Percentiles rank a stretch among this genome's conserved stretches.
phyloP scores from a whole-genome alignment of 2,113 vertebrate genomes.

The Bubalus kerabau region DNA sequence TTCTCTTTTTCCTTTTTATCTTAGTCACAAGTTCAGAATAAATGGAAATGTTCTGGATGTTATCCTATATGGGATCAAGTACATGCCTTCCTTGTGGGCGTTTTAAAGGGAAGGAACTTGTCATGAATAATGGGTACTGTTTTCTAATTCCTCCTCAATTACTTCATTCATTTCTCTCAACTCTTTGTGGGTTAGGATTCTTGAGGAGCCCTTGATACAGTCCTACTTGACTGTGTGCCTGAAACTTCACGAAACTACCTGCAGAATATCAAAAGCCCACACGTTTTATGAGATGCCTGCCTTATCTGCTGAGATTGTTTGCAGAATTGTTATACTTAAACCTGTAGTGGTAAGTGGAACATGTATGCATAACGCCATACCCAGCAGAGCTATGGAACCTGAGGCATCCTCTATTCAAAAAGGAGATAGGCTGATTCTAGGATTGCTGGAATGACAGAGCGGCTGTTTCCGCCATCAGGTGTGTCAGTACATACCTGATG shows the following conservation, averaged over 20 bases:
- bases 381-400: accelerated
- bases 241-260: conserved; percentile 67
- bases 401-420: too few species aligned
- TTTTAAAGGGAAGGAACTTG: not conserved
- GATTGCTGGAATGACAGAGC: accelerated
- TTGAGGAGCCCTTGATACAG: not conserved
- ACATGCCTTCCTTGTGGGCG: accelerated
- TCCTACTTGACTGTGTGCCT: conserved; percentile 54
- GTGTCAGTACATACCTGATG: accelerated
- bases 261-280: accelerated
- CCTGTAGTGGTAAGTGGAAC: conserved; percentile 65
- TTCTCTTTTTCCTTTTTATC: not conserved
- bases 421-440: not conserved
- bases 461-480: accelerated
- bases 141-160: not conserved
- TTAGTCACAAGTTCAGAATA: not conserved
- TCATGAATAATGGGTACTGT: accelerated
- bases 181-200: conserved; percentile 49
- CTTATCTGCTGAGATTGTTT: conserved; percentile 55
- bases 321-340: not conserved
- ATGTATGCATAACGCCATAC: accelerated
- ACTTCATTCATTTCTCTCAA: not conserved
- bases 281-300: accelerated
- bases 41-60: not conserved
- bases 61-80: not conserved